Evolutionary conservation across 2,888 invertebrate genomes (phyloP), one percentile per base, ranked within the genome.

Genomic region (Vesta saturnalis): DNA sequence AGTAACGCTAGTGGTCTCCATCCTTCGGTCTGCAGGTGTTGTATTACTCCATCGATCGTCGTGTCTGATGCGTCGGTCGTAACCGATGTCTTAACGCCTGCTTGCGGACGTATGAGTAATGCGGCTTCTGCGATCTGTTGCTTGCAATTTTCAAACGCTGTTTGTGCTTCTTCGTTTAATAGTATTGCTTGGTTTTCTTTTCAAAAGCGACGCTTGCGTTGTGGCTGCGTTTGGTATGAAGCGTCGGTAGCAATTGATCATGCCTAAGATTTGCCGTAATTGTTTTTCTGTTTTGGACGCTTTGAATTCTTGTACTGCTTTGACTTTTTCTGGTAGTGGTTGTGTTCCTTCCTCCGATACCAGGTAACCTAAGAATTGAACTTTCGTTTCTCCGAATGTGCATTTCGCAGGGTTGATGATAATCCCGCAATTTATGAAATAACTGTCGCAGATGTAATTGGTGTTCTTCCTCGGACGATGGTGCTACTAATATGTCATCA

Each of bases 21-120:
- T n/a, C n/a, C 74, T 54, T 1, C 70, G 64, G 0, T 54, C 22
- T 69, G n/a, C n/a, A n/a, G n/a, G n/a, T 84, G 83, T 60, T 84
- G 81, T 8, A 85, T 59, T 0, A 77, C 79, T 1, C 81, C 82
- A 0, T 83, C 84, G 1, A 83, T 77, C 1, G 83, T 78, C 0
- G 39, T 64, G 46, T 83, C 80, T 0, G 83, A 84, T 1, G 83
- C 83, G 63, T 84, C 83, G 0, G 78, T 77, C 0, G 75, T 67
- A 0, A 83, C 47, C 46, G 76, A 59, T 0, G 80, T 39, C 4
- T 22, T 52, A 21, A n/a, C n/a, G n/a, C n/a, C n/a, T n/a, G n/a
- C n/a, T n/a, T n/a, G n/a, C n/a, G 73, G 73, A 52, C 73, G 69
- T 1, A 65, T 62, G 0, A 73, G 60, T 1, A 70, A 22, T 6